phyloP scores from a whole-genome alignment of 2,113 vertebrate genomes.

The Tychaedon coryphoeus region DNA sequence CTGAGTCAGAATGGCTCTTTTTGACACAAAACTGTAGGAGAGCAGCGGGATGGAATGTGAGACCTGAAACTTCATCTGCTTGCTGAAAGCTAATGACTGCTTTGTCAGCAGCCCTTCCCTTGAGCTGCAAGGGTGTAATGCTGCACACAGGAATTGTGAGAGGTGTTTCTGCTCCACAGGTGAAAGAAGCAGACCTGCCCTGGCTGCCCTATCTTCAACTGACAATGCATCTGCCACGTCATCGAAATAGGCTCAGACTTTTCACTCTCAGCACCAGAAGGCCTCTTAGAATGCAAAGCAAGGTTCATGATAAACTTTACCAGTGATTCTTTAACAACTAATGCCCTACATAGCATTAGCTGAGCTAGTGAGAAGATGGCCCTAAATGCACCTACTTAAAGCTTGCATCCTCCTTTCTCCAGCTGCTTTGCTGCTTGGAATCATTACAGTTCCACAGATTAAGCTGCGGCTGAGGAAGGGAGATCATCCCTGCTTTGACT shows the following conservation, averaged over 20 bases:
- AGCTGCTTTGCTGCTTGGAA: not conserved
- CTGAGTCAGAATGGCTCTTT: not conserved
- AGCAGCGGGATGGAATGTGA: not conserved
- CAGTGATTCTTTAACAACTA: not conserved
- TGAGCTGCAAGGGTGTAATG: not conserved
- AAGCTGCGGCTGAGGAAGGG: not conserved
- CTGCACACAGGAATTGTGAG: not conserved
- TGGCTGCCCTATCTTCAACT: not conserved
- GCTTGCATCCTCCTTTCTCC: not conserved
- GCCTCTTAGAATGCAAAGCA: not conserved
- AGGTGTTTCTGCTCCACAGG: not conserved
- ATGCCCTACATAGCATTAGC: not conserved
- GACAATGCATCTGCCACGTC: not conserved
- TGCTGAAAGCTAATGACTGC: not conserved
- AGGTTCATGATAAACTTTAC: not conserved
- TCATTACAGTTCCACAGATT: not conserved
- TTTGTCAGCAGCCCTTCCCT: not conserved
- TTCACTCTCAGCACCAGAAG: not conserved
- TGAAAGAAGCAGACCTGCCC: not conserved
- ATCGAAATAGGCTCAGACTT: not conserved
- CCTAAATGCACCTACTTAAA: not conserved
- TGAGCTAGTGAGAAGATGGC: not conserved
- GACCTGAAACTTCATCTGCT: not conserved
- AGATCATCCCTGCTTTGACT: not conserved
- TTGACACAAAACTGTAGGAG: not conserved